Evolutionary conservation across 2,113 vertebrate species (phyloP), one percentile per base, ranked within the genome.

Genomic region (Zapus hudsonius): DNA sequence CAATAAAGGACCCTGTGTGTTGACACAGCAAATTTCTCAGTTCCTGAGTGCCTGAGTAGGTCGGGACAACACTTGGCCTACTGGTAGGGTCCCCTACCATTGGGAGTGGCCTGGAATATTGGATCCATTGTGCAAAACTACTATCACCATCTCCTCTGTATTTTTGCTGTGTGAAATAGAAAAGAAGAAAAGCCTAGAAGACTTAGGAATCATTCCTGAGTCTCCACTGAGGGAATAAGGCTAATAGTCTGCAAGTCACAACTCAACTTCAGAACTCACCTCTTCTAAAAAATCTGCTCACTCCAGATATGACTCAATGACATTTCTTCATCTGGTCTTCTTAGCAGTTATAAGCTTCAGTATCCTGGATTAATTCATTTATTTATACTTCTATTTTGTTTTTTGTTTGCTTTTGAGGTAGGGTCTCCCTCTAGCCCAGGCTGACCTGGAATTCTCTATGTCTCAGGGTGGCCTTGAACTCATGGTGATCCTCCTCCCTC

Each of bases 331-430:
- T 76, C 59, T 2, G 33, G 72, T 75, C 25, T 82, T 44, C 91
- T 91, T 31, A 55, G 80, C 19, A 17, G 33, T 42, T 31, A 70
- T 7, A 44, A 78, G 57, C 63, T 89, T 38, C 12, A 17, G 70
- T 85, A 36, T 61, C 66, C 70, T 87, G 80, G 81, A 93, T 87
- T 42, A 89, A 93, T 47, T 52, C 70, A 91, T 92, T 80, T 88
- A 87, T 81, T 59, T 78, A 55, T 84, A 17, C 72, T 84, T 84
- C 89, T 91, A n/a, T n/a, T n/a, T n/a, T n/a, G n/a, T n/a, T n/a
- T n/a, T n/a, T n/a, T n/a, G n/a, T n/a, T n/a, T n/a, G n/a, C n/a
- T n/a, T n/a, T n/a, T n/a, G n/a, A n/a, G n/a, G n/a, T n/a, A n/a
- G n/a, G n/a, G n/a, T n/a, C n/a, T n/a, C n/a, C n/a, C n/a, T n/a